Evolutionary conservation across 2,797 vertebrate genomes (phyloP), one percentile per base, ranked within the genome.

Genomic region (Margarornis squamiger): DNA sequence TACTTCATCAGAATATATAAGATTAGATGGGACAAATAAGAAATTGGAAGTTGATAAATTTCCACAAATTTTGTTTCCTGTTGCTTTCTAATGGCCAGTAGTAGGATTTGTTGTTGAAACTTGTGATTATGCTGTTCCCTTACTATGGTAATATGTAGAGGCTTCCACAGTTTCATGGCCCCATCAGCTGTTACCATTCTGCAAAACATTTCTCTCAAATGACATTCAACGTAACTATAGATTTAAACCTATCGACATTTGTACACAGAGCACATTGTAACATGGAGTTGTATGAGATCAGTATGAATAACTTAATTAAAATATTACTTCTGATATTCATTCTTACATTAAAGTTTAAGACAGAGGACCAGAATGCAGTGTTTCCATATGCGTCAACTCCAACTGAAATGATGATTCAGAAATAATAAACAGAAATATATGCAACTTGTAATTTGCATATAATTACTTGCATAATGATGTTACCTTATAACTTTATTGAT

Each of bases 361-460:
- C 5, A 49, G 30, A 4, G 2, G 29, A 48, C 12, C 23, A 38
- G 7, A 46, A 58, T 4, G 2, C 11, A 9, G 3, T 51, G 4
- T 65, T 91, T 89, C 23, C 18, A 1, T 27, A 38, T 51, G 13
- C 4, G 52, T 58, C 48, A 75, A 27, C 9, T 72, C 10, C 30
- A 72, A 10, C 9, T 91, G 63, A 82, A 92, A 52, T 24, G 4
- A 3, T 63, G 32, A 65, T 26, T 43, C 29, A 78, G 34, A 84
- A 54, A 30, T 22, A 23, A 83, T 43, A 1, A 14, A 34, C 23
- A 74, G 27, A 91, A 85, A 72, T 54, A 16, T 12, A 76, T 43
- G 27, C 17, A 46, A 46, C 3, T 36, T 57, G 4, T 57, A 77
- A 57, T 2, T 65, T 83, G 29, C 2, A 15, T 62, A 29, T 58